phyloP scores from a whole-genome alignment of 2,113 vertebrate genomes.

The Austrofundulus limnaeus region DNA sequence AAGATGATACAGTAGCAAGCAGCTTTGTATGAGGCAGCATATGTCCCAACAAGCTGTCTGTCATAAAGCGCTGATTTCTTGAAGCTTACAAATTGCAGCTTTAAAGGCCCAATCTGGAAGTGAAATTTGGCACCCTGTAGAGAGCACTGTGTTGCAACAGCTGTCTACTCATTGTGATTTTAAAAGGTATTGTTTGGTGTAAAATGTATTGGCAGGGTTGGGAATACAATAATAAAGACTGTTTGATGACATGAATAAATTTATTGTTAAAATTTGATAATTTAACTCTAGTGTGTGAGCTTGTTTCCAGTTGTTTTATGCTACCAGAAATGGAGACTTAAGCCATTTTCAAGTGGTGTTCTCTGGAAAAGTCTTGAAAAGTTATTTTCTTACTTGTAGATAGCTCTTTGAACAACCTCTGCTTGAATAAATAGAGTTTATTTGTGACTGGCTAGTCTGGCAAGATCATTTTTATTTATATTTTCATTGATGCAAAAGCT shows the following conservation, averaged over 20 bases:
- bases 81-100: conserved; percentile 78
- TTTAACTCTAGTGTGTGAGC: conserved; percentile 24
- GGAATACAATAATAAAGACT: conserved; percentile 11
- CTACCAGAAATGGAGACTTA: background rate
- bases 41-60: conserved; percentile 61
- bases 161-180: conserved; percentile 50
- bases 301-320: conserved; percentile 15
- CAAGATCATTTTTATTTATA: too few species aligned
- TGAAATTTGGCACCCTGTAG: conserved; percentile 48
- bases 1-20: conserved; percentile 49
- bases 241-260: conserved; percentile 25
- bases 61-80: conserved; percentile 64
- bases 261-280: conserved; percentile 15
- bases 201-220: conserved; percentile 27
- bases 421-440: too few species aligned
- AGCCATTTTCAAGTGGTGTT: too few species aligned
- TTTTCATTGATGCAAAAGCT: too few species aligned
- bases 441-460: too few species aligned
- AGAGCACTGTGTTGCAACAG: conserved; percentile 48
- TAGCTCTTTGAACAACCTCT: too few species aligned
- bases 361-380: too few species aligned
- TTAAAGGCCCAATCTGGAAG: conserved; percentile 77
- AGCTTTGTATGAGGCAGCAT: conserved; percentile 50
- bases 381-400: too few species aligned
- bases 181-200: conserved; percentile 29